Base-by-base conservation (phyloP, 2,888 invertebrate genomes). In the Cabera pusaria region DNA sequence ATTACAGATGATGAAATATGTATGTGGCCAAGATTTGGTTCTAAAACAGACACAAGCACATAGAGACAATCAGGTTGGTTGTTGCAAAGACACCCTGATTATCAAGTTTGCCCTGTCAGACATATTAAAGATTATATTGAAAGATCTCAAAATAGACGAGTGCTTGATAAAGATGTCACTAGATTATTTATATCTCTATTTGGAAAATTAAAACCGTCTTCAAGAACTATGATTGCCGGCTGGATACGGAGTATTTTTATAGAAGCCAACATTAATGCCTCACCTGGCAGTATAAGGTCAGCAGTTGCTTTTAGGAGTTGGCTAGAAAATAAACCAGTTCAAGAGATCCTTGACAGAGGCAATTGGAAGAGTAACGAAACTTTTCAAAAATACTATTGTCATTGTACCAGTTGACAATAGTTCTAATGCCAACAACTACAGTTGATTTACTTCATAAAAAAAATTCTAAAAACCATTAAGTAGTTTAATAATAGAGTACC, bases 191-290 rank as follows among this genome's bases (percentile, higher is more conserved):
- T 21, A 5, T 21, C 19, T 6, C 19, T 19, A 6, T 6, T 7
- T 2, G 19, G 19, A 6, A 10, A 7, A n/a, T n/a, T 17, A 26
- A 35, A 38, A 35, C 10, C 35, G 2, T 52, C 55, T 0, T 51
- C 56, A 1, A 34, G 52, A 5, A 24, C 45, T 0, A 39, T 56
- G 0, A 56, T 59, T 4, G 52, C 52, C 1, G 37, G 37, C 1
- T 37, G 37, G 37, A 29, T 57, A 4, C 44, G 42, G 18, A 24
- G 28, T 0, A 1, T 44, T 3, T 31, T 56, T 3, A 31, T 24
- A 18, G 39, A 46, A n/a, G 29, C 29, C 0, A 8, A 14, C 2
- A 31, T 37, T 1, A 10, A 5, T 1, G 20, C 11, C 6, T 6
- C 29, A 5, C 29, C 29, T 0, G 25, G 37, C 6, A 29, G 25